phyloP scores from a whole-genome alignment of 35 echinoderm and acorn worm species.

The Strongylocentrotus purpuratus region DNA sequence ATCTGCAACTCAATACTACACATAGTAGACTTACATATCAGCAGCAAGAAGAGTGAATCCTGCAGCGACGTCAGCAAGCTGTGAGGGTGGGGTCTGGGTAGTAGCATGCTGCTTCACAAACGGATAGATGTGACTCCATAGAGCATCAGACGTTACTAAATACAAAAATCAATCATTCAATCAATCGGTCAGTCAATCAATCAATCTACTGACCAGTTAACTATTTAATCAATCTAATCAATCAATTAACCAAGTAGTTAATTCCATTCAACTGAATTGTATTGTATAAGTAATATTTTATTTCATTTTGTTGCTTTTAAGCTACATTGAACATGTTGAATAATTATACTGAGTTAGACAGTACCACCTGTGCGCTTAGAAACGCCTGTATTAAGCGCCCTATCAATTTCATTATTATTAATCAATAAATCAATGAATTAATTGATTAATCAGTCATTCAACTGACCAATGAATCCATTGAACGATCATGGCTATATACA shows the following conservation, averaged over 20 bases:
- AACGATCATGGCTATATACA: too few species aligned
- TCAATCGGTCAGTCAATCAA: not conserved
- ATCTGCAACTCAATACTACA: too few species aligned
- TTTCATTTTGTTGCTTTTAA: too few species aligned
- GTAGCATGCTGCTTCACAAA: constrained; percentile 66
- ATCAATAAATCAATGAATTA: not conserved
- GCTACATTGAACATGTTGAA: too few species aligned
- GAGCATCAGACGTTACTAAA: constrained; percentile 40
- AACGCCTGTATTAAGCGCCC: too few species aligned
- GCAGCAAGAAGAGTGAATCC: constrained; percentile 71
- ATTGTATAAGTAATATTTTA: too few species aligned
- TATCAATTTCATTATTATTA: too few species aligned
- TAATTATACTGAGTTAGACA: too few species aligned
- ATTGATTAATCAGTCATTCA: not conserved
- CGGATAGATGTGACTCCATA: constrained; percentile 65
- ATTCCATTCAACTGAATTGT: not conserved
- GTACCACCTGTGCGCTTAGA: too few species aligned
- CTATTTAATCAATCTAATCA: too few species aligned
- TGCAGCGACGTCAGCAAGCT: constrained; percentile 72
- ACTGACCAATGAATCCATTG: not conserved
- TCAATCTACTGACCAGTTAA: not conserved
- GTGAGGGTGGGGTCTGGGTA: constrained; percentile 58
- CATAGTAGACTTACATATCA: constrained; percentile 60
- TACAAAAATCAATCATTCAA: not conserved
- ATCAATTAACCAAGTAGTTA: not conserved